These are phyloP conservation scores for Acrocephalus kingi DNA, from an alignment of 2,113 vertebrate genomes.

Conservation along the genomic window DNA sequence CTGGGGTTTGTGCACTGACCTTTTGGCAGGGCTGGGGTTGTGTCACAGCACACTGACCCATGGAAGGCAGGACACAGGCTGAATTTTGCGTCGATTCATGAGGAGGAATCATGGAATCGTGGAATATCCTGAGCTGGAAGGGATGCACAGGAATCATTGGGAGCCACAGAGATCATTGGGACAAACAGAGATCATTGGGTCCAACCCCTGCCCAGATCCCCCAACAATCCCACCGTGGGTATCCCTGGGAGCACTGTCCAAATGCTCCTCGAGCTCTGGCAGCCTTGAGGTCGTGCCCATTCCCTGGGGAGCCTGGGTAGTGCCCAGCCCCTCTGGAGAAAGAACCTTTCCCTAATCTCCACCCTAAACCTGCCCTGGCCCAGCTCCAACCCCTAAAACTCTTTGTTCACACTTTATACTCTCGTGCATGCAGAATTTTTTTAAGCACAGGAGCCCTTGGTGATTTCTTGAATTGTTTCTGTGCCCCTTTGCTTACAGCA, in stretches of 20 bases:
- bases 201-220: neutral
- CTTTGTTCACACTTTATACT: neutral
- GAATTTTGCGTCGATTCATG: neutral
- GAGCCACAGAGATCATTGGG: too few relatives aligned
- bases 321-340: neutral
- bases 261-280: neutral
- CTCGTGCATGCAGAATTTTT: neutral
- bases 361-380: neutral
- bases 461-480: neutral
- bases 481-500: neutral
- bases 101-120: neutral
- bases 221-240: neutral
- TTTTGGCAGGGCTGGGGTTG: neutral
- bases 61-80: neutral
- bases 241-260: fast-evolving
- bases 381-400: neutral
- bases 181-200: too few relatives aligned
- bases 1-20: neutral
- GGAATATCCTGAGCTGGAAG: neutral
- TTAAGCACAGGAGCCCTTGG: neutral
- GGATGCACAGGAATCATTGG: neutral
- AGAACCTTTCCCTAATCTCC: neutral
- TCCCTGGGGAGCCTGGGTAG: neutral
- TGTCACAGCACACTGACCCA: neutral
- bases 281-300: fast-evolving